Percentiles rank a stretch among this genome's conserved stretches.
These are phyloP conservation scores for Lasioglossum figueresi DNA, from an alignment of 2,888 invertebrate genomes.

Conservation along the genomic window DNA sequence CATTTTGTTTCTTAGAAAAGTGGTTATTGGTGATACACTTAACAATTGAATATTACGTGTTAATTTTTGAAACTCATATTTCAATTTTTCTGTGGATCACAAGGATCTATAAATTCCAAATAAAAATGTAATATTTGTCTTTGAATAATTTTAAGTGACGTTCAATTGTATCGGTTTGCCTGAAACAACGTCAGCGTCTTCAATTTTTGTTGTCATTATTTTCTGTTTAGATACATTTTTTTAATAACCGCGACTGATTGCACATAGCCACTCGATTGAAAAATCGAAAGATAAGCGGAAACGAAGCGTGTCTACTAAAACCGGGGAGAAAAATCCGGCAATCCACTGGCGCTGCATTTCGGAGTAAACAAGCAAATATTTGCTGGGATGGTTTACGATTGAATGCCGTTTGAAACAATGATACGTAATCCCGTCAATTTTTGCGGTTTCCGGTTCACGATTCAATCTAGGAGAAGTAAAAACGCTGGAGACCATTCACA, in stretches of 20 bases:
- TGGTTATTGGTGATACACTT: too few relatives aligned
- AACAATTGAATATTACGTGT: neutral
- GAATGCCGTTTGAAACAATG: slow-evolving; percentile 33
- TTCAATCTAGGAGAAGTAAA: slow-evolving; percentile 6
- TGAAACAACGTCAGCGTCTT: neutral
- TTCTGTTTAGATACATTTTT: neutral
- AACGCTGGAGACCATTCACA: slow-evolving; percentile 6
- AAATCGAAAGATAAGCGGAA: neutral
- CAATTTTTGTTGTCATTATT: neutral
- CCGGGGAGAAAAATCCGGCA: neutral
- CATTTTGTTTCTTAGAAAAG: neutral
- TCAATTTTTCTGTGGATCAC: neutral
- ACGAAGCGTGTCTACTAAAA: neutral
- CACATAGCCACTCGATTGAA: neutral
- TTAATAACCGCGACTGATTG: neutral
- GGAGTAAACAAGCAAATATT: slow-evolving; percentile 44
- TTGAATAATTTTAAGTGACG: neutral
- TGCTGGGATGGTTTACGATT: slow-evolving; percentile 39
- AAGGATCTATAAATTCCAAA: neutral
- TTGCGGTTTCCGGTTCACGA: neutral
- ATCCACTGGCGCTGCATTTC: slow-evolving; percentile 3
- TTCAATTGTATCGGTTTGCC: neutral
- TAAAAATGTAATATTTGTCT: neutral
- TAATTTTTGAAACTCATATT: neutral
- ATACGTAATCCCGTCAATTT: slow-evolving; percentile 13